Percentiles rank a stretch among this genome's conserved stretches.
Conservation (phyloP, 2,113 vertebrate species). For the Noctilio leporinus region DNA sequence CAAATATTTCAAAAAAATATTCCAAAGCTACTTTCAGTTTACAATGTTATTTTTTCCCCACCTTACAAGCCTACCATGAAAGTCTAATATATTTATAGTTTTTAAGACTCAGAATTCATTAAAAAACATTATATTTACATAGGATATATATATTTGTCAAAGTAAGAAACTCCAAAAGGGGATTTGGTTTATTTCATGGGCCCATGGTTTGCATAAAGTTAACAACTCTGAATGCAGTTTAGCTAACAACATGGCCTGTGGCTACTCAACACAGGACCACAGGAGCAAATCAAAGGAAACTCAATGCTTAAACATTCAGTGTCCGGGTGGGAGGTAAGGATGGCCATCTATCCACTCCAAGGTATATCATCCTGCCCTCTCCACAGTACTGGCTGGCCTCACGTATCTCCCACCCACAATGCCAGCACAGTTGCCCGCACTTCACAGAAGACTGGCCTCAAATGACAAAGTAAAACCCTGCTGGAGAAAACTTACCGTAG, state of each 20-base stretch:
- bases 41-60: background rate
- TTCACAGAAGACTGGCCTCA: background rate
- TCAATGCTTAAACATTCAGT: background rate
- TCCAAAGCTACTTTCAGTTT: background rate
- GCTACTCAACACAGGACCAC: background rate
- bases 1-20: background rate
- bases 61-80: background rate
- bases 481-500: constrained; percentile 85
- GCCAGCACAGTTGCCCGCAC: too few species aligned
- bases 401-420: rapidly evolving
- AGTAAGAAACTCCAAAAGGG: background rate
- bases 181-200: background rate
- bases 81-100: background rate
- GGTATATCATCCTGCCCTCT: background rate
- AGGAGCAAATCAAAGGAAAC: background rate
- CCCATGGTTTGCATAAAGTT: background rate
- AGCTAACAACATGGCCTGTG: background rate
- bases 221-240: background rate
- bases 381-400: too few species aligned
- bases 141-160: background rate
- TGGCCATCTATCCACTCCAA: background rate
- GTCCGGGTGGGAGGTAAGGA: background rate
- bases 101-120: background rate
- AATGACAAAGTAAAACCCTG: background rate
- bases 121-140: background rate